phyloP scores from a whole-genome alignment of 2,797 vertebrate species.

The Gambusia yucatana region DNA sequence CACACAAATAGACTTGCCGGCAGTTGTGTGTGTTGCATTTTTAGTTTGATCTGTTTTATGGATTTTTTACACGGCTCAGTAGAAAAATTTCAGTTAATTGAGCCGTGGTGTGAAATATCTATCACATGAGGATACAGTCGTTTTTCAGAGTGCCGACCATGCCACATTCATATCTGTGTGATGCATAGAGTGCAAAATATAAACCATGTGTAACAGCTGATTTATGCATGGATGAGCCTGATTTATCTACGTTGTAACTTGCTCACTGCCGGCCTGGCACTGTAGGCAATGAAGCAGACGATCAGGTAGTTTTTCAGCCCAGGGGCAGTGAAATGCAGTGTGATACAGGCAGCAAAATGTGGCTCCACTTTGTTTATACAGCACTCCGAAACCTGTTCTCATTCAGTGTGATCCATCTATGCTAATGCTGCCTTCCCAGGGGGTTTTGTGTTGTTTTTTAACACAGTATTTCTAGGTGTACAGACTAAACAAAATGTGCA shows the following conservation, averaged over 20 bases:
- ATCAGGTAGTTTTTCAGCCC: conserved; percentile 63
- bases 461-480: conserved; percentile 30
- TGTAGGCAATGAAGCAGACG: conserved; percentile 74
- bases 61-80: conserved; percentile 64
- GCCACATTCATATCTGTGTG: conserved; percentile 56
- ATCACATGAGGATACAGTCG: conserved; percentile 63
- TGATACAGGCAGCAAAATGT: conserved; percentile 63
- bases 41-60: conserved; percentile 65
- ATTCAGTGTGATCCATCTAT: conserved; percentile 36
- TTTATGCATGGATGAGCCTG: conserved; percentile 67
- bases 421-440: conserved; percentile 41
- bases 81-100: conserved; percentile 73
- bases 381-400: conserved; percentile 42
- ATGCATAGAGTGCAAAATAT: conserved; percentile 58
- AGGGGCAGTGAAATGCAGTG: conserved; percentile 49
- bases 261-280: conserved; percentile 54
- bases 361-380: conserved; percentile 40
- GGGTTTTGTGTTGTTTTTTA: conserved; percentile 35
- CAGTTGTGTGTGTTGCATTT: conserved; percentile 40
- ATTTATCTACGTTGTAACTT: conserved; percentile 67
- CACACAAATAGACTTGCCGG: conserved; percentile 3
- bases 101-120: conserved; percentile 65
- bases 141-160: conserved; percentile 59
- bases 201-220: conserved; percentile 58
- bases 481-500: background rate